Base-by-base conservation (phyloP, 2,888 invertebrate genomes). In the Archips crataeganus region DNA sequence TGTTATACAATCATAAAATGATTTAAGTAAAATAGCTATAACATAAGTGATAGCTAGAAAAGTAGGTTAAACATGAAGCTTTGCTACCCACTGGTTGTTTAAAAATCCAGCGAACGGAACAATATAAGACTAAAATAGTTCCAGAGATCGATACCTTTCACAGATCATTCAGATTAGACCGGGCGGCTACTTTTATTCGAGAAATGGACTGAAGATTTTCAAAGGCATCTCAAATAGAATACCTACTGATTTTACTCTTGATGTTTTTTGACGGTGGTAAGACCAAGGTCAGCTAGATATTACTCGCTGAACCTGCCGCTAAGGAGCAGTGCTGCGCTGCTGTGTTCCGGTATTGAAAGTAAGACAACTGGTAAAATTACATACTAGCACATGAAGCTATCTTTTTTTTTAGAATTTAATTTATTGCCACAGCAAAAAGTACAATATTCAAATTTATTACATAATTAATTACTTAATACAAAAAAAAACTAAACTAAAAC, bases 61-160 rank as follows among this genome's bases (percentile, higher is more conserved):
- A 69, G 61, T 32, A 51, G 61, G 61, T 69, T 32, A 51, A 69
- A 36, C 6, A 10, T n/a, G 32, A 45, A 59, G 59, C 47, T 23
- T 42, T 15, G n/a, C 0, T 39, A 62, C 36, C 36, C 15, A 3
- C 23, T 34, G 45, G 32, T 62, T 32, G 60, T 70, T 70, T 70
- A 62, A 49, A 69, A 51, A 70, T 62, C 34, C 62, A 70, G n/a
- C 61, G 8, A 62, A 23, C 39, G 13, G 61, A 62, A 62, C 61
- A 69, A 39, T 69, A 23, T 39, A 6, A 23, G 61, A n/a, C 49
- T 47, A 61, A 51, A 62, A 51, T 61, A 51, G 61, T 51, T 51
- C 51, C 4, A 10, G 23, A 62, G 32, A 62, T 69, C 69, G 42
- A 62, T 62, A 62, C 15, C 36, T 49, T 23, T 42, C 42, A 32